Evolutionary conservation across 2,888 invertebrate species (phyloP).

Genomic region (Tetheella fluctuosa): DNA sequence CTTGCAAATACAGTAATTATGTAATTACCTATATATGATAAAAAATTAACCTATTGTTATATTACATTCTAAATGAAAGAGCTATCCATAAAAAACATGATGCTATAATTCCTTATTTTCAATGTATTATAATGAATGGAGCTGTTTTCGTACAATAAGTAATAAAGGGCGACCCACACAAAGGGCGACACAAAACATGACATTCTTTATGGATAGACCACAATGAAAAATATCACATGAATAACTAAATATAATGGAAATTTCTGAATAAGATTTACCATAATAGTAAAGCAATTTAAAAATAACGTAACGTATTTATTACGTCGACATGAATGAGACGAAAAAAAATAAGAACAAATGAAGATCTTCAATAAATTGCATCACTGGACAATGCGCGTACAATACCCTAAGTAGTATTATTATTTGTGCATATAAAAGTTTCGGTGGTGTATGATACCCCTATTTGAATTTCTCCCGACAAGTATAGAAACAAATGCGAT

Average conservation of each 20-base stretch:
- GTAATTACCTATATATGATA: no score
- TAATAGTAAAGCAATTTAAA: background rate
- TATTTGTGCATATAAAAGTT: no score
- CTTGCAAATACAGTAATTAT: conserved; percentile 8
- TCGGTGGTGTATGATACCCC: no score
- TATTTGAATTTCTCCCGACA: no score
- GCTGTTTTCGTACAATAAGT: background rate
- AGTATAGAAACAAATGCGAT: no score
- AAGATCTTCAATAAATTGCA: no score
- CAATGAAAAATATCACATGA: conserved; percentile 45
- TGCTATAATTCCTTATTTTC: background rate
- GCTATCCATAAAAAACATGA: conserved; percentile 3
- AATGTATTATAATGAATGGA: background rate
- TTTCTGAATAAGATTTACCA: conserved; percentile 23
- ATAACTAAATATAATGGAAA: conserved; percentile 35
- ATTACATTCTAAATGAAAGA: background rate
- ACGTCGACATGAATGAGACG: no score
- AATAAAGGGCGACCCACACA: no score
- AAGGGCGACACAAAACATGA: background rate
- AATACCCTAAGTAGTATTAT: no score
- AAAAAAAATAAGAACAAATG: no score
- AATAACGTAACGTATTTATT: no score
- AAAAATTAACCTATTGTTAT: background rate
- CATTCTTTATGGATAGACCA: conserved; percentile 22
- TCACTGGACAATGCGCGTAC: no score